These are phyloP conservation scores for Macrobrachium rosenbergii DNA, from an alignment of 1,140 invertebrate species.

Conservation along the genomic window DNA sequence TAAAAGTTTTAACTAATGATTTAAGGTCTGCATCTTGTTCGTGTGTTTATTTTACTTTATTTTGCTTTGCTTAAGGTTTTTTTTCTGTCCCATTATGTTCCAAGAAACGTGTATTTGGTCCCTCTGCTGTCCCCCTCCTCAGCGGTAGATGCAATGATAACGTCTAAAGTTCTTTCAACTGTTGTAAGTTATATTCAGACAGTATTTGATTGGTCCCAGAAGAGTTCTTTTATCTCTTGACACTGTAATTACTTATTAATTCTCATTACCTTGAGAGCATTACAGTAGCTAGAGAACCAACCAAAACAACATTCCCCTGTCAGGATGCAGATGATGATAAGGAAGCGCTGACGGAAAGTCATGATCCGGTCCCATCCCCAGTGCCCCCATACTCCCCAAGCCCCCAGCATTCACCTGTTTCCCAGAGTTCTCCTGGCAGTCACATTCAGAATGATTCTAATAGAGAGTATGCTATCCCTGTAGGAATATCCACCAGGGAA, in stretches of 20 bases:
- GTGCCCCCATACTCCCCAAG: slow-evolving; percentile 46
- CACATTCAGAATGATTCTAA: slow-evolving; percentile 29
- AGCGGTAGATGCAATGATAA: slow-evolving; percentile 59
- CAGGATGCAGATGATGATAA: slow-evolving; percentile 66
- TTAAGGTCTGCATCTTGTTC: slow-evolving; percentile 59
- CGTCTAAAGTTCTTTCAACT: slow-evolving; percentile 40
- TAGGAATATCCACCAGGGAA: not conserved
- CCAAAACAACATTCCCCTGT: slow-evolving; percentile 66
- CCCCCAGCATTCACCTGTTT: slow-evolving; percentile 45
- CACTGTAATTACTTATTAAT: slow-evolving; percentile 35
- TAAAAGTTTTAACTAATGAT: slow-evolving; percentile 40
- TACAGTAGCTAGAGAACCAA: slow-evolving; percentile 62
- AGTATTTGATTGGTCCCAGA: slow-evolving; percentile 23
- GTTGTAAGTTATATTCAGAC: slow-evolving; percentile 23
- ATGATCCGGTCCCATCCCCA: slow-evolving; percentile 56
- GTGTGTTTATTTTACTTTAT: slow-evolving; percentile 55
- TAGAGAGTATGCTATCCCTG: not conserved
- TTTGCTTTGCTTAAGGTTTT: slow-evolving; percentile 55
- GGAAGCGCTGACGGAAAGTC: slow-evolving; percentile 59
- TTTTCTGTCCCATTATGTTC: slow-evolving; percentile 53
- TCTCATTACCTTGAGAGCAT: slow-evolving; percentile 47
- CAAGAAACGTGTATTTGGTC: slow-evolving; percentile 40
- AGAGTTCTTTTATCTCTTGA: not conserved
- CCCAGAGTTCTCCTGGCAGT: slow-evolving; percentile 39
- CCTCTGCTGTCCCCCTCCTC: slow-evolving; percentile 55